Base-by-base conservation (phyloP, 2,797 vertebrate species). In the Cyprinella venusta region DNA sequence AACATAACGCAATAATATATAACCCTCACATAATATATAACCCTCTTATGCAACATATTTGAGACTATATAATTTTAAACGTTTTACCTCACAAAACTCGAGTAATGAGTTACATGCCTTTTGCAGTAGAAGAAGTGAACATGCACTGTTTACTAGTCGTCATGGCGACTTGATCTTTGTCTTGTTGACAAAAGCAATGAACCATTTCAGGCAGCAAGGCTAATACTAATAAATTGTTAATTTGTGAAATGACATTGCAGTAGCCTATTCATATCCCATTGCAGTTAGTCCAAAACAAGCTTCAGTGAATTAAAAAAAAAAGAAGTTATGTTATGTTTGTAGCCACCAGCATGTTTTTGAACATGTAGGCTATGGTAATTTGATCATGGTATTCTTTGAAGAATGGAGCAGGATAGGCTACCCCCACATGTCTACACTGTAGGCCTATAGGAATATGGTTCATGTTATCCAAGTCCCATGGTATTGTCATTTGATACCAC, bases 81-180 rank as follows among this genome's bases (percentile, higher is more conserved):
- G 10, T 54, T 52, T 7, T 81, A 81, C 59, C 80, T 81, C 26
- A 13, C 9, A 24, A 38, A 63, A 13, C 5, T 33, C 52, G 13
- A 33, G 30, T 33, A 19, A 80, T 12, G 12, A 45, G 38, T 9
- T 61, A 19, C 52, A 33, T 69, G 8, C 10, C 42, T 54, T 75
- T 19, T 15, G 33, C 16, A 1, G 6, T 3, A 21, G 36, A 40
- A 30, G 79, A 63, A 21, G 4, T 42, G 52, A 54, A 38, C 69
- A 33, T 2, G 12, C 1, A 8, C 21, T 68, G 71, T 76, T 76
- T 67, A n/a, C 50, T 59, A 21, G 72, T 76, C n/a, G 81, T 68
- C 63, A 82, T 82, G 63, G 81, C n/a, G 72, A 82, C 69, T 38
- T 56, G 24, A 67, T 42, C 48, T 40, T 67, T 52, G 59, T 76